These are phyloP conservation scores for Rhinopomastus cyanomelas DNA, from an alignment of 2,113 vertebrate species.

Conservation along the genomic window DNA sequence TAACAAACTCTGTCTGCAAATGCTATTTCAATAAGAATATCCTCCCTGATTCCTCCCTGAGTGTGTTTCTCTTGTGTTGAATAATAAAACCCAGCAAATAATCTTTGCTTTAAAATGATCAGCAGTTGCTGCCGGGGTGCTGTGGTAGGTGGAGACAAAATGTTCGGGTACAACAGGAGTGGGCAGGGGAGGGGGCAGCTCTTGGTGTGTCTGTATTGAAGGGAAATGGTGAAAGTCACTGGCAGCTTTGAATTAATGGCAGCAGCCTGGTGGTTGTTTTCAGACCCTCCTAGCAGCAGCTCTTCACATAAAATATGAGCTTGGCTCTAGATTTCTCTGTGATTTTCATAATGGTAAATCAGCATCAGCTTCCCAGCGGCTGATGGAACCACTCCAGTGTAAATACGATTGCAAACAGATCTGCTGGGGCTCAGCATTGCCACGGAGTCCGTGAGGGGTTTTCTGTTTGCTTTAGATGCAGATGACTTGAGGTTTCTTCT, in stretches of 20 bases:
- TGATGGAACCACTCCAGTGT: neutral
- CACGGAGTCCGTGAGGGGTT: neutral
- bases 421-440: neutral
- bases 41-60: neutral
- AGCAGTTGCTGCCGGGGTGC: neutral
- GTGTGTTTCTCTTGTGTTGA: neutral
- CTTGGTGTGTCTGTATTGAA: neutral
- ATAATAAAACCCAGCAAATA: neutral
- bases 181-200: no score
- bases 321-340: neutral
- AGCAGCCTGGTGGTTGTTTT: neutral
- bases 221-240: neutral
- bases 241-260: neutral
- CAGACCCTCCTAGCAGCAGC: neutral
- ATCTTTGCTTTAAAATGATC: neutral
- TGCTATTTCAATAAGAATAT: neutral
- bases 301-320: neutral
- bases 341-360: neutral
- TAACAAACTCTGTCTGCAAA: neutral
- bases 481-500: fast-evolving
- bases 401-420: neutral
- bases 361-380: neutral
- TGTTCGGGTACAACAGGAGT: neutral
- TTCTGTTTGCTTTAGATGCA: neutral
- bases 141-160: neutral